Percentiles rank a stretch among this genome's conserved stretches.
phyloP scores from a whole-genome alignment of 2,797 vertebrate genomes.

The Hipposideros larvatus region DNA sequence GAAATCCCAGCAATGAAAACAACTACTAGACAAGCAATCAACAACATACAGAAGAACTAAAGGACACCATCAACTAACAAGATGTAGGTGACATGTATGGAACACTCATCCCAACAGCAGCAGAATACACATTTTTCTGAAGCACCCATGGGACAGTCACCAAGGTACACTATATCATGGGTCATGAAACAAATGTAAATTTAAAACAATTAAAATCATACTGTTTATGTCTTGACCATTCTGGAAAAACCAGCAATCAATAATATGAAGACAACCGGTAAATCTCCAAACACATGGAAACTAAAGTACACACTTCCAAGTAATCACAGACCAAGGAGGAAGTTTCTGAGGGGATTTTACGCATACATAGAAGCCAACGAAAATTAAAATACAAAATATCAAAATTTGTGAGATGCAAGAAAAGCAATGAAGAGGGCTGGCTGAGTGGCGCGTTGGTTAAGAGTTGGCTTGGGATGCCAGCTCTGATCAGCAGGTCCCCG shows the following conservation, averaged over 20 bases:
- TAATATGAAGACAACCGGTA: background rate
- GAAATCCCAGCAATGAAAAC: background rate
- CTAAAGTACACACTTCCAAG: background rate
- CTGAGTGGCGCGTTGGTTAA: no score
- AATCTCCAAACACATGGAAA: background rate
- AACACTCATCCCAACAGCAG: background rate
- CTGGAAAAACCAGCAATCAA: background rate
- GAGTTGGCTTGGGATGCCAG: no score
- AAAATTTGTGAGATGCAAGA: background rate
- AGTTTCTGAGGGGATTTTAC: background rate
- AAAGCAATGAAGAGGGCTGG: background rate
- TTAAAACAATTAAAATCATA: background rate
- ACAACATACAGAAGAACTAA: background rate
- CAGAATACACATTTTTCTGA: background rate
- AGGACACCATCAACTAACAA: background rate
- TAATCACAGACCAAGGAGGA: background rate
- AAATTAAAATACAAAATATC: background rate
- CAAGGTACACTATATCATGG: background rate
- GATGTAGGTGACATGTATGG: background rate
- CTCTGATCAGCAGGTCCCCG: no score
- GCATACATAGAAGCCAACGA: background rate
- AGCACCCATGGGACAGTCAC: background rate
- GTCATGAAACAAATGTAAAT: background rate
- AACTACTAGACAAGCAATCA: background rate
- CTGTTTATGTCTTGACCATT: background rate